Evolutionary conservation across 2,113 vertebrate species (phyloP).

Genomic region (Lathamus discolor): DNA sequence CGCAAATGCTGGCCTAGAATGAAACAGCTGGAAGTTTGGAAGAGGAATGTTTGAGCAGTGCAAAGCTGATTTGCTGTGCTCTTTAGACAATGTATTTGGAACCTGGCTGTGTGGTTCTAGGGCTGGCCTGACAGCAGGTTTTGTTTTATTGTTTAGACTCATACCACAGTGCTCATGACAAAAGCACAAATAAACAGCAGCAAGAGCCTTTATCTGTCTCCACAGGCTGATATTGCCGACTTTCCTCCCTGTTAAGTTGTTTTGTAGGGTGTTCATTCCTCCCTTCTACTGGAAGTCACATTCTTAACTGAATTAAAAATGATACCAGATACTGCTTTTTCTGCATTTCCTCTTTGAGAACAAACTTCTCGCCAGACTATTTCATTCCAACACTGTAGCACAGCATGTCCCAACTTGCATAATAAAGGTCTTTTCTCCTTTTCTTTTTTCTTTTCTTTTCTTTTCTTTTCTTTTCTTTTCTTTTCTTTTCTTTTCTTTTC

Average conservation of each 20-base stretch:
- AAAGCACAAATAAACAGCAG: constrained; percentile 2
- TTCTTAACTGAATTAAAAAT: constrained; percentile 50
- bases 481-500: no score
- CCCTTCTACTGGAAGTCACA: constrained; percentile 24
- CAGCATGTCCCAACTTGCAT: constrained; percentile 50
- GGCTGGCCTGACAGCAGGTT: constrained; percentile 9
- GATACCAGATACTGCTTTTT: constrained; percentile 40
- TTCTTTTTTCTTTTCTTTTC: no score
- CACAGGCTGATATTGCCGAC: fast-evolving
- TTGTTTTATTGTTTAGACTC: constrained; percentile 14
- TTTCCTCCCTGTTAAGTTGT: background rate
- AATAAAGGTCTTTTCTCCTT: background rate
- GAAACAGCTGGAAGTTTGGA: constrained; percentile 56
- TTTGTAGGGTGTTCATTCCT: background rate
- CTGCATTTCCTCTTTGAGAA: constrained; percentile 41
- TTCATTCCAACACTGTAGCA: constrained; percentile 31
- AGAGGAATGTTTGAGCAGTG: background rate
- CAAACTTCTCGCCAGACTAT: background rate
- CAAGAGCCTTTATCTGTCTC: background rate
- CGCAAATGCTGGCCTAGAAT: background rate
- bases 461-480: no score
- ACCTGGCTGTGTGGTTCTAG: constrained; percentile 6
- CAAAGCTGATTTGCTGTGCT: constrained; percentile 51
- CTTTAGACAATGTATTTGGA: background rate
- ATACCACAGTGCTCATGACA: background rate